Conservation (phyloP, 2,797 vertebrate species). For the Spea hammondii region DNA sequence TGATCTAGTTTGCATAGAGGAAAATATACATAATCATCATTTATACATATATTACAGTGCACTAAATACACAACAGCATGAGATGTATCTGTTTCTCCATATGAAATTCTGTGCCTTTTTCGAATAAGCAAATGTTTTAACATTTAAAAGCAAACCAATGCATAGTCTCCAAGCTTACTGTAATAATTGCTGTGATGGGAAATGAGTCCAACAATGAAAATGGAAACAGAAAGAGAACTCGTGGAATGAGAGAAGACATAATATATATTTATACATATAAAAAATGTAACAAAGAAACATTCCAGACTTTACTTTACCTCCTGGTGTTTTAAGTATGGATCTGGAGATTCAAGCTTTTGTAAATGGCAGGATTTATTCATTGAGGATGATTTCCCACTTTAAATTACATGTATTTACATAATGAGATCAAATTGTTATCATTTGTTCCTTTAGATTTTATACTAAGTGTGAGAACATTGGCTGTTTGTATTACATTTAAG, state of each 20-base stretch:
- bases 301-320: constrained; percentile 8
- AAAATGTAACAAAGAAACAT: not conserved
- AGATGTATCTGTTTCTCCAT: no score
- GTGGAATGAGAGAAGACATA: no score
- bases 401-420: constrained; percentile 9
- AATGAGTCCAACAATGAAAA: not conserved
- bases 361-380: not conserved
- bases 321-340: constrained; percentile 3
- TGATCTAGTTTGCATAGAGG: no score
- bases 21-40: no score
- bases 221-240: not conserved
- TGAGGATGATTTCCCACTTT: not conserved
- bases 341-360: not conserved
- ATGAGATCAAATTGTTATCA: constrained; percentile 6
- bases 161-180: no score
- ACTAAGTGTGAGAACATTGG: constrained; percentile 2
- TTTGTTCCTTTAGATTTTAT: not conserved
- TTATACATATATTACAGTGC: no score
- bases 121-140: no score
- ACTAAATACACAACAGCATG: no score
- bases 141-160: no score
- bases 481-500: not conserved
- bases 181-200: no score
- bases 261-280: not conserved
- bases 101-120: no score